Base-by-base conservation (phyloP, 2,888 invertebrate species). In the Polymixis lichenea region DNA sequence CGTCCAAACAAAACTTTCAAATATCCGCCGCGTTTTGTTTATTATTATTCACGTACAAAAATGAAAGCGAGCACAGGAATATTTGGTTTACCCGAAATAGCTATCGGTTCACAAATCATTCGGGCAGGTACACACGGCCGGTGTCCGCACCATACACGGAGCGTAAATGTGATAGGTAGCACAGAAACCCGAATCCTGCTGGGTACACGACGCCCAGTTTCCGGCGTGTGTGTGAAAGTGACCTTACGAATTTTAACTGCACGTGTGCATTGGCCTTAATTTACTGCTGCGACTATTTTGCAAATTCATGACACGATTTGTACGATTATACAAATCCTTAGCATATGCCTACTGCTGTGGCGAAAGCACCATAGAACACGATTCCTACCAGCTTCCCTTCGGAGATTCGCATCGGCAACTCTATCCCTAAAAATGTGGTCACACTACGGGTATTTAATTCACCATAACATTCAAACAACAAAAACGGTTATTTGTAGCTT, bases 41-140 rank as follows among this genome's bases (percentile, higher is more conserved):
- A 93, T 95, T 93, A 91, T 94, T 92, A 89, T 91, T 92, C 91
- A 89, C 90, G 89, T 90, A 85, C 89, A 92, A 95, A 95, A 96
- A 94, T 91, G 94, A 95, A 96, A 95, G 93, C 93, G 91, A 92
- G 92, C 87, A 84, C 91, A 87, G 91, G 91, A 91, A 93, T 94
- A 94, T 95, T 95, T 94, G 89, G 91, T 92, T 93, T 91, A 92
- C 93, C 93, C 89, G 88, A 94, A 96, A 96, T 95, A 95, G 95
- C 94, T 95, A 94, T 95, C 94, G 91, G 88, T 89, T 90, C 91
- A 94, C 93, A 93, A 94, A 95, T 95, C 94, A 93, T 92, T 92
- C 85, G 82, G 86, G 90, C 94, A 94, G 93, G 94, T 94, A 92
- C 89, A 90, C 90, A 76, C 76, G 66, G 62, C 58, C 66, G 70